Evolutionary conservation across 1,140 invertebrate genomes (phyloP).

Genomic region (Callitettix versicolor): DNA sequence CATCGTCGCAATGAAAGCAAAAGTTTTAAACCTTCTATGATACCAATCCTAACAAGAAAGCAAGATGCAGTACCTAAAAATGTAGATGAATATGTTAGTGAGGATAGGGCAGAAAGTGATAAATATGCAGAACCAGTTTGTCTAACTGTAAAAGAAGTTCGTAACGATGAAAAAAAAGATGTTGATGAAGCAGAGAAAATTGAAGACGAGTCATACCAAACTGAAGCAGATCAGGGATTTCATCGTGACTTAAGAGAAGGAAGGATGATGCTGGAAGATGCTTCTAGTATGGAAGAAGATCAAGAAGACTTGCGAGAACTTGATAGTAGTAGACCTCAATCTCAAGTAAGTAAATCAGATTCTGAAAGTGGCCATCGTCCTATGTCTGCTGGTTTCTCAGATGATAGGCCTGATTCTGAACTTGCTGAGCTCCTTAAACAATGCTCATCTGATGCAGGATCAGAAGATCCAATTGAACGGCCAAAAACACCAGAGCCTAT

Average conservation of each 20-base stretch:
- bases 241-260: constrained; percentile 30
- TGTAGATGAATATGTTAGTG: constrained; percentile 13
- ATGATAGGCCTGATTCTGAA: constrained; percentile 35
- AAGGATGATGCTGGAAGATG: constrained; percentile 24
- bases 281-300: constrained; percentile 23
- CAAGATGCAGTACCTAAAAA: constrained; percentile 1
- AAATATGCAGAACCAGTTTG: constrained; percentile 30
- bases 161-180: constrained; percentile 35
- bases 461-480: constrained; percentile 38
- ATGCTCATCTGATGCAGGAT: constrained; percentile 29
- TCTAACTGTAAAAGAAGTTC: constrained; percentile 35
- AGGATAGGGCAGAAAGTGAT: constrained; percentile 31
- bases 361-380: constrained; percentile 29
- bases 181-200: constrained; percentile 32
- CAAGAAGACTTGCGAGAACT: constrained; percentile 22
- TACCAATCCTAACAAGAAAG: constrained; percentile 21
- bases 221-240: constrained; percentile 34
- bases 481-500: constrained; percentile 39
- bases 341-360: constrained; percentile 33
- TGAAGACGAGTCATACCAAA: constrained; percentile 32
- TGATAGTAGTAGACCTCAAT: constrained; percentile 31
- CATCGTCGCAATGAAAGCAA: constrained; percentile 45
- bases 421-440: constrained; percentile 32
- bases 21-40: constrained; percentile 30
- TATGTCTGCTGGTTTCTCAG: constrained; percentile 31